Percentiles rank a stretch among this genome's conserved stretches.
Conservation (phyloP, 2,888 invertebrate species). For the Micropterix aruncella region DNA sequence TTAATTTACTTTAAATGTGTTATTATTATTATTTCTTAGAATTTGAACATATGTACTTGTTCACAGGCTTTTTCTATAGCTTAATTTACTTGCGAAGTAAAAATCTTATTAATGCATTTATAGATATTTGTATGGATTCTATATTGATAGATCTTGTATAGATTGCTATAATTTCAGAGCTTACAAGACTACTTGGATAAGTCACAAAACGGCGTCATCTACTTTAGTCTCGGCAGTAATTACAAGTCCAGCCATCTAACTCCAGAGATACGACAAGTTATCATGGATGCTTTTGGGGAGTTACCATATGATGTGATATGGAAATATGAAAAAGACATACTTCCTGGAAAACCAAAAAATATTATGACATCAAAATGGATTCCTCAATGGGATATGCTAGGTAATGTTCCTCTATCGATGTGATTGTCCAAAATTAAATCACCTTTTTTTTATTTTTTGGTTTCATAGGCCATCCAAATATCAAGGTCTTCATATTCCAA, state of each 20-base stretch:
- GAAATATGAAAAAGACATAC: slow-evolving; percentile 18
- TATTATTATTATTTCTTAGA: too few species aligned
- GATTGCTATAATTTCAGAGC: not conserved
- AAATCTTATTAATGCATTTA: too few species aligned
- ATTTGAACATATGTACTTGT: too few species aligned
- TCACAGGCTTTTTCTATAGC: too few species aligned
- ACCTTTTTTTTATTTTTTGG: too few species aligned
- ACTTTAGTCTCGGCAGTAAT: not conserved
- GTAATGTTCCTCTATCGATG: too few species aligned
- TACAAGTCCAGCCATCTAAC: not conserved
- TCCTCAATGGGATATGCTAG: slow-evolving; percentile 21
- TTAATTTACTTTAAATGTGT: too few species aligned
- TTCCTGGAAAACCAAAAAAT: slow-evolving; percentile 14
- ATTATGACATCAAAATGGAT: slow-evolving; percentile 19
- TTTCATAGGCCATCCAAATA: slow-evolving; percentile 9
- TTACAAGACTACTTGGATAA: not conserved
- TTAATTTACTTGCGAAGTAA: too few species aligned
- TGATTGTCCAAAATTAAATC: too few species aligned
- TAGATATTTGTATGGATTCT: too few species aligned
- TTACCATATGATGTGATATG: slow-evolving; percentile 18
- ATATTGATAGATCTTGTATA: too few species aligned
- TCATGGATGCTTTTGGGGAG: not conserved
- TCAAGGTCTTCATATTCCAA: slow-evolving; percentile 10
- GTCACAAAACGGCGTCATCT: not conserved
- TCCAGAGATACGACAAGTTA: not conserved